Conservation (phyloP, 2,113 vertebrate genomes). For the Gobius niger region DNA sequence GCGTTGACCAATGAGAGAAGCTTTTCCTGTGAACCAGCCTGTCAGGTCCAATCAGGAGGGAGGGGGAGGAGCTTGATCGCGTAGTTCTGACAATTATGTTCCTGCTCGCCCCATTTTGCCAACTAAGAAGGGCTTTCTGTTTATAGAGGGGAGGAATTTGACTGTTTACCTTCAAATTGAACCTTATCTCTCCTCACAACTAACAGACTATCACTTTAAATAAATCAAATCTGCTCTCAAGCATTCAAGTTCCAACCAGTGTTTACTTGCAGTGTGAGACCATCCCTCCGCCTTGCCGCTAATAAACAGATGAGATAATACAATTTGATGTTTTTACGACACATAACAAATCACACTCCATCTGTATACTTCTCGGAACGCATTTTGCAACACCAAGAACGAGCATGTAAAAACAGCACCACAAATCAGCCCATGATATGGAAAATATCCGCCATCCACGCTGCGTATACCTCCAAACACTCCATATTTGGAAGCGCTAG, state of each 20-base stretch:
- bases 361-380: constrained; percentile 34
- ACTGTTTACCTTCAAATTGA: no score
- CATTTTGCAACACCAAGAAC: constrained; percentile 36
- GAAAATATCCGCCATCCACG: neutral
- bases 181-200: no score
- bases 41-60: no score
- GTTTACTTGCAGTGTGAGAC: constrained; percentile 61
- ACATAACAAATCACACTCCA: constrained; percentile 26
- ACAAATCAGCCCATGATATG: neutral
- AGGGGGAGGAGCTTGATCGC: no score
- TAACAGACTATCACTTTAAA: constrained; percentile 20
- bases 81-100: no score
- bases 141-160: no score
- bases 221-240: constrained; percentile 40
- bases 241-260: constrained; percentile 46
- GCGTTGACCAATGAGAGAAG: no score
- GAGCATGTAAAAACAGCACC: constrained; percentile 1
- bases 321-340: constrained; percentile 31
- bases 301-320: constrained; percentile 69
- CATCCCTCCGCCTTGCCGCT: constrained; percentile 56
- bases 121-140: no score
- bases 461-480: neutral
- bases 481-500: neutral
- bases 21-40: no score
- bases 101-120: no score